Conservation (phyloP, 2,797 vertebrate genomes). For the Esox lucius region DNA sequence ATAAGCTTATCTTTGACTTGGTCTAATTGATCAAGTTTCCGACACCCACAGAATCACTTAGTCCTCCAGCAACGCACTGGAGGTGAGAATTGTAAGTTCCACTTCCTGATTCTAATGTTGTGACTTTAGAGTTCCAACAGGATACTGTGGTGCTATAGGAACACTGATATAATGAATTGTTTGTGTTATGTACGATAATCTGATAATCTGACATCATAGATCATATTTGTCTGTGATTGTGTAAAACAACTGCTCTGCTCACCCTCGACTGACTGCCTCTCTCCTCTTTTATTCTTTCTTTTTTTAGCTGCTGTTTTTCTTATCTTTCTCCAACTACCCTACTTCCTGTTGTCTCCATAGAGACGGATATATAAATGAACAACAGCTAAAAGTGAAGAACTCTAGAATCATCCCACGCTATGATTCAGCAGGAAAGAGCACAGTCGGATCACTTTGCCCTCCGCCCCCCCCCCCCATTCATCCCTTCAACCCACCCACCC, state of each 20-base stretch:
- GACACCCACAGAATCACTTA: background rate
- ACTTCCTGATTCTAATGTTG: background rate
- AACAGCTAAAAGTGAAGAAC: constrained; percentile 10
- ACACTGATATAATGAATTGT: background rate
- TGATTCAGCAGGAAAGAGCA: constrained; percentile 58
- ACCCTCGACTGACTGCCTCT: background rate
- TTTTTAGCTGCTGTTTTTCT: background rate
- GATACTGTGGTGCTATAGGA: background rate
- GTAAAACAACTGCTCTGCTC: background rate
- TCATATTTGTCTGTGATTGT: background rate
- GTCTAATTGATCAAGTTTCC: background rate
- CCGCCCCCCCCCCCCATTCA: background rate
- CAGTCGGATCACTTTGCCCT: constrained; percentile 16
- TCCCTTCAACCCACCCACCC: background rate
- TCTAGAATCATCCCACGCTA: constrained; percentile 29
- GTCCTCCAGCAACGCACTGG: background rate
- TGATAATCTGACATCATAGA: background rate
- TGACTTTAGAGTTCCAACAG: background rate
- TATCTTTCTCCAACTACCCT: background rate
- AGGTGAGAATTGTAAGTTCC: background rate
- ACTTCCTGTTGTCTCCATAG: constrained; percentile 24
- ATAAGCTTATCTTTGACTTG: background rate
- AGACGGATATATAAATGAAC: constrained; percentile 32
- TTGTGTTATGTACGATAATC: background rate
- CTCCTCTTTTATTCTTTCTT: background rate